Base-by-base conservation (phyloP, 2,113 vertebrate species). In the Seriola rivoliana region DNA sequence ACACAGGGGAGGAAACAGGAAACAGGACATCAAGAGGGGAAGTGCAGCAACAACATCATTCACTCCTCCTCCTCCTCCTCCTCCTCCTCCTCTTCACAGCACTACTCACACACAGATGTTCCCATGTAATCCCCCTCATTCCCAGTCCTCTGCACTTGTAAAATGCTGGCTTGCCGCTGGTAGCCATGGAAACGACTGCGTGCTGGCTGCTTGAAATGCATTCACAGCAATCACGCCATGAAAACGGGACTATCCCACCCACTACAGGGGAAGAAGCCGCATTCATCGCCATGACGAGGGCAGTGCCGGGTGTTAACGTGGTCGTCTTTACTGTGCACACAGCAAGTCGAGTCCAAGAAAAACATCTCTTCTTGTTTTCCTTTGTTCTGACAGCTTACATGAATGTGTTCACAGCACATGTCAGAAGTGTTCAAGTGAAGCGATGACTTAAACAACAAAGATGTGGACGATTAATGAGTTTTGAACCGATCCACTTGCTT, bases 1-100 rank as follows among this genome's bases (percentile, higher is more conserved):
- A 64, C 64, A 29, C 19, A 71, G 44, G 80, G 81, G 60, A 93
- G 86, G 82, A 90, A 87, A 85, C 85, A 86, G 91, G 87, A 93
- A 90, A 77, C 68, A 82, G 86, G 80, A 88, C 72, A 85, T 74
- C 54, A 81, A 86, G 71, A 65, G 79, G 54, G 88, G 88, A 93
- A 88, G 87, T 78, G 71, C 65, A 86, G 84, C 63, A 85, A 75
- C 78, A 71, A 72, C 59, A 87, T 76, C 74, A 40, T 66, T 52
- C 65, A 38, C 21, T 21, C 67, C 32, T 77, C 73, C 75, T 75
- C 64, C 46, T 62, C 70, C 46, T 50, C 76, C 70, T 71, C 65
- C 44, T 71, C 69, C 12, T 55, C 46, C 38, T 50, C 60, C 63
- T 48, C 54, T 42, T 71, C 36, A 34, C 64, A 59, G 73, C 42